phyloP scores from a whole-genome alignment of 2,797 vertebrate species.

The Buceros bicornis region DNA sequence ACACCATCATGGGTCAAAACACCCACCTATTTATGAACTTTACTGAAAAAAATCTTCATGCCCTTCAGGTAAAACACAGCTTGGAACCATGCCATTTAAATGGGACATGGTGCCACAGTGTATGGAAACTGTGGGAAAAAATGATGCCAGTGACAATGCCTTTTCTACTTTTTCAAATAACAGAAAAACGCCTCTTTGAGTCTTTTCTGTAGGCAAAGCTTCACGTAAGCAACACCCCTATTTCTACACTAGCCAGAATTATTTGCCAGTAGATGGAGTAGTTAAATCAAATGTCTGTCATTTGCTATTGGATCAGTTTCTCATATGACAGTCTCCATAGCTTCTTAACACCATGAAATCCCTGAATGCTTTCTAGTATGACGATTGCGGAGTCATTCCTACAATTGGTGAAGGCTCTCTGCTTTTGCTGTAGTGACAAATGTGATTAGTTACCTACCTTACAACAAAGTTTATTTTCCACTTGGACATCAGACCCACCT shows the following conservation, averaged over 20 bases:
- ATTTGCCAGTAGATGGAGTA: slow-evolving; percentile 76
- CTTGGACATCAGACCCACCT: background rate
- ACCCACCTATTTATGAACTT: background rate
- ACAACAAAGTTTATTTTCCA: background rate
- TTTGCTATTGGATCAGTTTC: background rate
- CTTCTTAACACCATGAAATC: slow-evolving; percentile 23
- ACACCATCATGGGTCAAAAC: background rate
- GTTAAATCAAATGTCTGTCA: slow-evolving; percentile 73
- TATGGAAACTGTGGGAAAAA: background rate
- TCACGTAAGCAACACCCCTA: background rate
- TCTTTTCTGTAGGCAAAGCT: background rate
- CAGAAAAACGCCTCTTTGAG: background rate
- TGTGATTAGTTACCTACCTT: background rate
- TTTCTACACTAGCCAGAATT: background rate
- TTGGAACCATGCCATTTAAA: background rate
- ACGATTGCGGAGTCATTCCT: background rate
- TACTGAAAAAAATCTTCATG: background rate
- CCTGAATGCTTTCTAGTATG: background rate
- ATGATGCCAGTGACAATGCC: background rate
- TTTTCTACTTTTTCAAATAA: background rate
- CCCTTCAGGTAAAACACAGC: background rate
- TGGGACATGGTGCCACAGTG: background rate
- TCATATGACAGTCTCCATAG: background rate
- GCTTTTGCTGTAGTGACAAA: background rate
- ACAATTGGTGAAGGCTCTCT: background rate